These are phyloP conservation scores for Spisula solida DNA, from an alignment of 2,888 invertebrate species.

Conservation along the genomic window DNA sequence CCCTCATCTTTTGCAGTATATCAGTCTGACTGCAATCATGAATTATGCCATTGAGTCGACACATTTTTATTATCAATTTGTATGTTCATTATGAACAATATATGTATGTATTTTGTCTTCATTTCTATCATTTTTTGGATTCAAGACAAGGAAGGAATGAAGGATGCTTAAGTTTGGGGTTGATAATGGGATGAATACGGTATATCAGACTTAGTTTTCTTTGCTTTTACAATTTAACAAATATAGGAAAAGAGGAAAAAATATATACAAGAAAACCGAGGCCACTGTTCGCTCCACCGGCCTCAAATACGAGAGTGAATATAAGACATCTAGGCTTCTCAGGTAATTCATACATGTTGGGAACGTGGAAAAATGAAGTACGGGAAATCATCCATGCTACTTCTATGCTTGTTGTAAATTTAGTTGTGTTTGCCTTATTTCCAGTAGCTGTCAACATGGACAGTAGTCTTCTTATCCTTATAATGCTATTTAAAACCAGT, in stretches of 20 bases:
- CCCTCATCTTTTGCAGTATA: no score
- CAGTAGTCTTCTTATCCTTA: neutral
- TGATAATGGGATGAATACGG: neutral
- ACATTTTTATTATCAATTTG: neutral
- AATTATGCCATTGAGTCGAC: neutral
- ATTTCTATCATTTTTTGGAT: neutral
- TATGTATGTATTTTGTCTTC: neutral
- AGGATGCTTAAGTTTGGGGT: neutral
- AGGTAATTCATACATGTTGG: slow-evolving; percentile 37
- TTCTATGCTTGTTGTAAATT: slow-evolving; percentile 17
- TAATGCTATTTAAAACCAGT: no score
- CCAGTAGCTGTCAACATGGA: neutral
- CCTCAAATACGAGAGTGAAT: slow-evolving; percentile 36
- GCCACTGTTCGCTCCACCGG: slow-evolving; percentile 27
- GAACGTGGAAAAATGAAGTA: neutral
- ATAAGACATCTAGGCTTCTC: slow-evolving; percentile 46
- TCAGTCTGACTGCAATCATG: neutral
- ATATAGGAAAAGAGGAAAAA: slow-evolving; percentile 39
- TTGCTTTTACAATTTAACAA: slow-evolving; percentile 41
- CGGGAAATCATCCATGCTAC: neutral
- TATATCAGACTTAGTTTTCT: neutral
- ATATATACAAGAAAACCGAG: slow-evolving; percentile 39
- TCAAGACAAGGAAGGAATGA: neutral
- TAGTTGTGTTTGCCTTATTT: slow-evolving; percentile 17
- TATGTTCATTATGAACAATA: no score